Conservation (phyloP, 2,888 invertebrate genomes). For the Drosophila helvetica region DNA sequence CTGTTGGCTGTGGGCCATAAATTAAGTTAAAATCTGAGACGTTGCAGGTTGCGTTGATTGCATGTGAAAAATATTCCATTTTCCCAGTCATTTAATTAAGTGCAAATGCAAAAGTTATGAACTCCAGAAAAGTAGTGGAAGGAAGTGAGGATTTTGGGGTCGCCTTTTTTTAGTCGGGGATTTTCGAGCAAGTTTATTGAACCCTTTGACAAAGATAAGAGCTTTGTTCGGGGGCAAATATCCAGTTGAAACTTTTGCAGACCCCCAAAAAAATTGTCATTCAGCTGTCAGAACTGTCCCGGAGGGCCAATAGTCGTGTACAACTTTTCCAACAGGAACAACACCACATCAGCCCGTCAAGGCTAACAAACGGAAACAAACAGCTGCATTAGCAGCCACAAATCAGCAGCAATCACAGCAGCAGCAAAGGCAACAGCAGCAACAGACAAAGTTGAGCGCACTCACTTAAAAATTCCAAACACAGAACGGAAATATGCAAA, state of each 20-base stretch:
- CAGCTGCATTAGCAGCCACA: conserved; percentile 74
- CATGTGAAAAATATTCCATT: conserved; percentile 52
- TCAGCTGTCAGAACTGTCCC: neutral
- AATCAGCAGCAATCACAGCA: conserved; percentile 50
- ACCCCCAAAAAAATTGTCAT: conserved; percentile 15
- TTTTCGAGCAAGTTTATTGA: conserved; percentile 19
- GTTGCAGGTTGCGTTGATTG: conserved; percentile 55
- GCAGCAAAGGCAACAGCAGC: conserved; percentile 18
- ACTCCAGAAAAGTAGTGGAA: conserved; percentile 20
- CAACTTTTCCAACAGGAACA: conserved; percentile 43
- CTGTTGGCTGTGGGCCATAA: conserved; percentile 69
- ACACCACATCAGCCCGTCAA: conserved; percentile 56
- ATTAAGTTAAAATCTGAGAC: conserved; percentile 60
- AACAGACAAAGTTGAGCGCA: conserved; percentile 56
- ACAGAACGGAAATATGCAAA: conserved; percentile 82
- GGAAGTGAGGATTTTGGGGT: neutral
- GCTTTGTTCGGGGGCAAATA: conserved; percentile 1
- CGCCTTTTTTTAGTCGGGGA: conserved; percentile 20
- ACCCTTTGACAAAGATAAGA: conserved; percentile 27
- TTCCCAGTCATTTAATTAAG: conserved; percentile 66
- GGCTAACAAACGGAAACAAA: conserved; percentile 78
- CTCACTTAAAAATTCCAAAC: conserved; percentile 81
- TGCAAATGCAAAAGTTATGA: conserved; percentile 48
- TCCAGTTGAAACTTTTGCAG: conserved; percentile 11
- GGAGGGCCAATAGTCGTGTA: conserved; percentile 18